Conservation (phyloP, 92 coral and sea anemone genomes). For the Micromussa lordhowensis region DNA sequence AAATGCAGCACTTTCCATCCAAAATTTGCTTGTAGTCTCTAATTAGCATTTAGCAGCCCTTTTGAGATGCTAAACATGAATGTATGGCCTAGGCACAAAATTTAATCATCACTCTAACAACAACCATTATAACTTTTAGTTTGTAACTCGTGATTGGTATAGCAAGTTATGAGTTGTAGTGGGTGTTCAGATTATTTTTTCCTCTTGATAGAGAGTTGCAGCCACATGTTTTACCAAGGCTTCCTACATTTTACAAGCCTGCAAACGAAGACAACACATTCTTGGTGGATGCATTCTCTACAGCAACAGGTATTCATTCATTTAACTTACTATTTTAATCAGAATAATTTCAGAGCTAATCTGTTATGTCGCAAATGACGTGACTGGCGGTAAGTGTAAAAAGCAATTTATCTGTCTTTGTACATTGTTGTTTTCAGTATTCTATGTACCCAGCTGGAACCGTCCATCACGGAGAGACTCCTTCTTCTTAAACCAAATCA, state of each 20-base stretch:
- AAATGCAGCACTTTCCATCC: too few relatives aligned
- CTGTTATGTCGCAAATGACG: background rate
- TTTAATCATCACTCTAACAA: too few relatives aligned
- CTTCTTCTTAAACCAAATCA: constrained; percentile 93
- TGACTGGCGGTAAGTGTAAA: background rate
- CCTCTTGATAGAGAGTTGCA: constrained; percentile 49
- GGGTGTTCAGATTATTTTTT: background rate
- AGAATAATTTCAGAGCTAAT: background rate
- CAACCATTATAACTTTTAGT: too few relatives aligned
- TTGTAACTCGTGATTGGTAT: too few relatives aligned
- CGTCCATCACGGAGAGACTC: constrained; percentile 79
- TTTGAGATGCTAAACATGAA: too few relatives aligned
- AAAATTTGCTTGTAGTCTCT: too few relatives aligned
- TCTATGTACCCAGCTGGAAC: constrained; percentile 85
- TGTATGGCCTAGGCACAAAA: too few relatives aligned
- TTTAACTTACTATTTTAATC: background rate
- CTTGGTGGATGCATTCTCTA: constrained; percentile 95
- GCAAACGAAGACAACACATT: constrained; percentile 91
- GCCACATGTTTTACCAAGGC: constrained; percentile 88
- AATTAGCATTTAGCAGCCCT: too few relatives aligned
- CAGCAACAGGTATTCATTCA: constrained; percentile 68
- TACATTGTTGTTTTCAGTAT: constrained; percentile 65
- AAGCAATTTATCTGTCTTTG: background rate
- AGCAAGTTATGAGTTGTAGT: too few relatives aligned
- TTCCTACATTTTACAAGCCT: constrained; percentile 91